A percentile compares a stretch with the other conserved stretches of the same genome.
These are phyloP conservation scores for Cassiopea xamachana DNA, from an alignment of 30 jellyfish, hydroid and myxozoan genomes.

Conservation along the genomic window DNA sequence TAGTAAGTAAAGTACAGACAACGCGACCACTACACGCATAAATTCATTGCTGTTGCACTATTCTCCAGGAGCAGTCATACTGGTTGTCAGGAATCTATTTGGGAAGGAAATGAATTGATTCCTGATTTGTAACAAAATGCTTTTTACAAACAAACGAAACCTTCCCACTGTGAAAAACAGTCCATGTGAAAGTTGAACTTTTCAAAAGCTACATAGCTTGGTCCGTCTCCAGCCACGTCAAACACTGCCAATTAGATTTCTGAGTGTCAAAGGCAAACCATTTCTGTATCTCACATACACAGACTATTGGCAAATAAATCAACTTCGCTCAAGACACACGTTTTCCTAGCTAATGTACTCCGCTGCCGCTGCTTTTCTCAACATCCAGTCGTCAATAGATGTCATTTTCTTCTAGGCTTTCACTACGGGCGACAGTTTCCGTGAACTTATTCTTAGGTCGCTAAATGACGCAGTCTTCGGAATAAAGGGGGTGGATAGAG, in stretches of 20 bases:
- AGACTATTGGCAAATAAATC: no score
- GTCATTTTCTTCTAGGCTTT: neutral
- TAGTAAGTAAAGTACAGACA: neutral
- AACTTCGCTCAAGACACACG: no score
- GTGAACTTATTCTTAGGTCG: no score
- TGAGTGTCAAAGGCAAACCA: no score
- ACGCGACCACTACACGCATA: neutral
- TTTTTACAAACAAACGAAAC: conserved; percentile 23
- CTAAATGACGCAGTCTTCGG: no score
- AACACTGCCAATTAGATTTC: no score
- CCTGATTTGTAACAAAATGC: neutral
- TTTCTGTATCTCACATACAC: no score
- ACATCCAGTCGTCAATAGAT: neutral
- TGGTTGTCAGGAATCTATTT: conserved; percentile 9
- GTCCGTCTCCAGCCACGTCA: neutral
- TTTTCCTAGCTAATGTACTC: no score
- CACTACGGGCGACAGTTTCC: neutral
- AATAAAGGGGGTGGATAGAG: no score
- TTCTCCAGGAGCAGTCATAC: conserved; percentile 5
- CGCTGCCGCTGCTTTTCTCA: neutral
- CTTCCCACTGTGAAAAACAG: neutral
- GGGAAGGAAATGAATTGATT: conserved; percentile 5
- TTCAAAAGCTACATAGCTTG: neutral
- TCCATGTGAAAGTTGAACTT: neutral
- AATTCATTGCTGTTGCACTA: neutral